These are phyloP conservation scores for Neosilurus hyrtlii DNA, from an alignment of 2,797 vertebrate species.

Conservation along the genomic window DNA sequence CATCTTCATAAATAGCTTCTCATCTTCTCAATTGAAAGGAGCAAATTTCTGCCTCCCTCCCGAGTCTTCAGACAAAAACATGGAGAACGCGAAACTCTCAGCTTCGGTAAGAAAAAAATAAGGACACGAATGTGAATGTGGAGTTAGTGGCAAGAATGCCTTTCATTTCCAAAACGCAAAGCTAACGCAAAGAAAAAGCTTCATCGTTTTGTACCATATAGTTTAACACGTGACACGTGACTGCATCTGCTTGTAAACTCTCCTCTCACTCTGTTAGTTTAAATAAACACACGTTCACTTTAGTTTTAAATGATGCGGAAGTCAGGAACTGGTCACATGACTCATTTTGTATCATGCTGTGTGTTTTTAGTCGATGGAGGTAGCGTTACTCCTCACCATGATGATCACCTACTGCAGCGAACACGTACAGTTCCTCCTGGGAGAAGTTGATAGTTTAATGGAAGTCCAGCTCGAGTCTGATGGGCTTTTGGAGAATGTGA, in stretches of 20 bases:
- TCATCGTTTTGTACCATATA: not conserved
- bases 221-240: not conserved
- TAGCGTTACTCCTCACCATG: conserved; percentile 64
- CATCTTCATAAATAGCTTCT: not conserved
- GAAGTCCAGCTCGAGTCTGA: conserved; percentile 63
- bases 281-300: not conserved
- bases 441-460: fast-evolving
- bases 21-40: fast-evolving
- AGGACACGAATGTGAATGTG: not conserved
- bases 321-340: not conserved
- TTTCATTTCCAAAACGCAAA: no score
- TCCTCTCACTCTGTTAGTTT: not conserved
- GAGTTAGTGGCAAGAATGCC: not conserved
- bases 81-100: not conserved
- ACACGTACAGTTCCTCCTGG: conserved; percentile 58
- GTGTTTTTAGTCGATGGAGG: conserved; percentile 58
- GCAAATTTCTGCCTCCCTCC: conserved; percentile 67
- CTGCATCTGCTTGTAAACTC: not conserved
- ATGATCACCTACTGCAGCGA: conserved; percentile 75
- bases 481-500: conserved; percentile 72
- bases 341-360: not conserved
- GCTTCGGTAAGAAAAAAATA: conserved; percentile 37
- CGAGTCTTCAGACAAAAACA: conserved; percentile 3
- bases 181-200: no score
- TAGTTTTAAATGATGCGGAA: not conserved